Base-by-base conservation (phyloP, 2,797 vertebrate genomes). In the Enteromius trimaculatus region DNA sequence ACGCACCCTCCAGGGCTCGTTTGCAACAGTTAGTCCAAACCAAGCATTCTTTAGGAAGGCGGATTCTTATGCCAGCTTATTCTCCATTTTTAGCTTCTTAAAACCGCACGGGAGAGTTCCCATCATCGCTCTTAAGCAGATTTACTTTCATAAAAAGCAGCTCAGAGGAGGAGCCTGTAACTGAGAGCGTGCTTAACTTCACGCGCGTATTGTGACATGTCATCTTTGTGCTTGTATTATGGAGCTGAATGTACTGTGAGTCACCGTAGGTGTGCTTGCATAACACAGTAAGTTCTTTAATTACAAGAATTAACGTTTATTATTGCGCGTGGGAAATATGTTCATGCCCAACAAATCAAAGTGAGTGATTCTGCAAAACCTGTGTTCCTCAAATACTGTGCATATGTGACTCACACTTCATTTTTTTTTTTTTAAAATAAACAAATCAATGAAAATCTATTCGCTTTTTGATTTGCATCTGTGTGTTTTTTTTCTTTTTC, bases 21-120 rank as follows among this genome's bases (percentile, higher is more conserved):
- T 84, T 75, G 72, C 72, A 74, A 71, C 78, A 77, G 65, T 84
- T 81, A 84, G 26, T 76, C 74, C 83, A 85, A 84, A 84, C 84
- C n/a, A 55, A 74, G 69, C 83, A 78, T 78, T 82, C 69, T 83
- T 85, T 4, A 66, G 16, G 31, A 78, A 79, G 80, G 80, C 47
- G 66, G 53, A 58, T 81, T 85, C 62, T 62, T 51, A 39, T 72
- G 53, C 65, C 44, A 58, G 60, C 26, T 53, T 68, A 79, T 76
- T 39, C 62, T 53, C 51, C 31, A 47, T 71, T 39, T 80, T 70
- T 51, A 79, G n/a, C 53, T 55, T 53, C 29, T 60, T 39, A 23
- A 39, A 39, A 75, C 80, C 69, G 69, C 58, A 69, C 31, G 5
- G 21, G 14, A 68, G 37, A 74, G 58, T 83, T 83, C 55, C 75